Evolutionary conservation across 2,797 vertebrate species (phyloP).

Genomic region (Sternotherus odoratus): DNA sequence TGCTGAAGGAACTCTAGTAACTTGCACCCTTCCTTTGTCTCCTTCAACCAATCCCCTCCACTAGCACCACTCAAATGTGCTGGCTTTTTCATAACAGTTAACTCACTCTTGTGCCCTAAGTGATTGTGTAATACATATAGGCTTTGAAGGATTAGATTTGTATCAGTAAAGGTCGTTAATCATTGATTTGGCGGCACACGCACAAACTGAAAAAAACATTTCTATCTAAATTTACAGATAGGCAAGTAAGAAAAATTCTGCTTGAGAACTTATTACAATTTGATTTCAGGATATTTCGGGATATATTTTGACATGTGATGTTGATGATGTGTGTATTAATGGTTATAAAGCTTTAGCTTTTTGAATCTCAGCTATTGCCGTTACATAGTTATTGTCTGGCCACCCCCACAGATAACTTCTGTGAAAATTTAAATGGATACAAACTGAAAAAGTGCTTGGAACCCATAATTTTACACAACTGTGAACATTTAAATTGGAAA

Average conservation of each 20-base stretch:
- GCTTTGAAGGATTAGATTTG: not conserved
- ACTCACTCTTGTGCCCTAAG: not conserved
- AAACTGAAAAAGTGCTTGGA: not conserved
- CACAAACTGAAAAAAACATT: not conserved
- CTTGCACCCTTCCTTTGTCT: not conserved
- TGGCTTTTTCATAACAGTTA: not conserved
- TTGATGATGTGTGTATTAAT: not conserved
- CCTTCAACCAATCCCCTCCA: conserved; percentile 20
- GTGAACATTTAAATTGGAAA: not conserved
- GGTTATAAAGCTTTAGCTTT: not conserved
- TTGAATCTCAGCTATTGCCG: not conserved
- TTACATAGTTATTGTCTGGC: not conserved
- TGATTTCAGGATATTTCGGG: not conserved
- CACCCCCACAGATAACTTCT: not conserved
- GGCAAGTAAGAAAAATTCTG: not conserved
- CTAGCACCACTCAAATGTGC: not conserved
- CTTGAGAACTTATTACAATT: not conserved
- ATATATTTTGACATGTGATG: not conserved
- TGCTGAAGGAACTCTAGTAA: not conserved
- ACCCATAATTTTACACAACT: not conserved
- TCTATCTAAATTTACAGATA: not conserved
- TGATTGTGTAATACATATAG: accelerated
- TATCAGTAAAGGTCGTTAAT: not conserved
- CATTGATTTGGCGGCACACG: not conserved
- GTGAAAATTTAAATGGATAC: not conserved